Evolutionary conservation across 2,113 vertebrate genomes (phyloP), one percentile per base, ranked within the genome.

Genomic region (Illadopsis cleaveri): DNA sequence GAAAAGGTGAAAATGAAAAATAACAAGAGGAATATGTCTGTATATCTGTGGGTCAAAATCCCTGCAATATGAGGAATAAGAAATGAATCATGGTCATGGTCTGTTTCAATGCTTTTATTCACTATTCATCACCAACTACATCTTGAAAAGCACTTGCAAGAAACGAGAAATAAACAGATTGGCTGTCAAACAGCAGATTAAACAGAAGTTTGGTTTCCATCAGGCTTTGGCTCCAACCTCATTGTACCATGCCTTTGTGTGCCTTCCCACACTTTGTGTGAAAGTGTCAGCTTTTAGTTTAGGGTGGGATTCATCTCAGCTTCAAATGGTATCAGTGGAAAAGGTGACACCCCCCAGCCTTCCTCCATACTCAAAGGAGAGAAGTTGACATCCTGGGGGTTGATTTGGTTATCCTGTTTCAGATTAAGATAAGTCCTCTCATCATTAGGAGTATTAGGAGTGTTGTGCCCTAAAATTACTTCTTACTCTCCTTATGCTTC

Each of bases 81-180:
- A 90, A 75, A 79, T 60, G 0, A 60, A 62, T 71, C 5, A 9
- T 30, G 12, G 42, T 5, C 33, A 12, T 15, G 16, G 10, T 45
- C 28, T 68, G 14, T 30, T 75, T 68, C 37, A 35, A 15, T 58
- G 13, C 10, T 8, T 72, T 87, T 64, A 35, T 37, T 48, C 42
- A 45, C 20, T 21, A 33, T 37, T 9, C 17, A 60, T 44, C 28
- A 62, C 15, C 30, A 85, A 12, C 1, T 5, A 27, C 0, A 0
- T 44, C 38, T 42, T 62, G 50, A 58, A 84, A 70, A 57, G 3
- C 25, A 15, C 17, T 66, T 44, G 8, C 2, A 54, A 75, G 31
- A 77, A 65, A 61, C 1, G 5, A 57, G 7, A 50, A 83, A 44
- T 30, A 38, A 68, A 81, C 13, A 18, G 11, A 25, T 28, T 7